Percentiles rank a stretch among this genome's conserved stretches.
phyloP scores from a whole-genome alignment of 2,113 vertebrate species.

The Campylomormyrus numenius region DNA sequence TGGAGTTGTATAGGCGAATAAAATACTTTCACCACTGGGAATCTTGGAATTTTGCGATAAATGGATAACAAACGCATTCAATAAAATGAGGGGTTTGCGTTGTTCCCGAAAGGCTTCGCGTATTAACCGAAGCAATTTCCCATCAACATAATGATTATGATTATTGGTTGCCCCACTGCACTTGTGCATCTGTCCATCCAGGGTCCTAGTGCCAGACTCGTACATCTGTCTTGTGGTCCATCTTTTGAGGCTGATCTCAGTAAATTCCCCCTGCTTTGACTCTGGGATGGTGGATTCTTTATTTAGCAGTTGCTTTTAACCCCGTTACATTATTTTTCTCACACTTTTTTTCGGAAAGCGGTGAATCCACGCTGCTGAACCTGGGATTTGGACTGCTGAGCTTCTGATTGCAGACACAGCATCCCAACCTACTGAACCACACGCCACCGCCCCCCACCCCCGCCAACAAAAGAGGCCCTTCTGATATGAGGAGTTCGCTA shows the following conservation, averaged over 20 bases:
- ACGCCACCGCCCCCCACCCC: background rate
- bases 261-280: background rate
- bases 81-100: background rate
- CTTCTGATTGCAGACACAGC: background rate
- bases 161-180: background rate
- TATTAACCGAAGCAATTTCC: background rate
- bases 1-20: background rate
- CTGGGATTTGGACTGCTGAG: background rate
- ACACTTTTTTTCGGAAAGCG: background rate
- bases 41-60: background rate
- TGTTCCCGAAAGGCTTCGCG: background rate
- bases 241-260: background rate
- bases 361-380: background rate
- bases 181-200: background rate
- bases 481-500: background rate
- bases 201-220: background rate
- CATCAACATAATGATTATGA: background rate
- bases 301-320: background rate
- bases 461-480: background rate
- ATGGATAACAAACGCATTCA: background rate
- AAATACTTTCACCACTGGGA: background rate
- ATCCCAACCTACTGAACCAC: background rate
- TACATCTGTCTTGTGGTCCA: background rate
- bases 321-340: background rate
- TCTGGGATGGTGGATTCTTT: background rate